These are phyloP conservation scores for Phrynocephalus guinanensis DNA, from an alignment of 2,797 vertebrate species.

Conservation along the genomic window DNA sequence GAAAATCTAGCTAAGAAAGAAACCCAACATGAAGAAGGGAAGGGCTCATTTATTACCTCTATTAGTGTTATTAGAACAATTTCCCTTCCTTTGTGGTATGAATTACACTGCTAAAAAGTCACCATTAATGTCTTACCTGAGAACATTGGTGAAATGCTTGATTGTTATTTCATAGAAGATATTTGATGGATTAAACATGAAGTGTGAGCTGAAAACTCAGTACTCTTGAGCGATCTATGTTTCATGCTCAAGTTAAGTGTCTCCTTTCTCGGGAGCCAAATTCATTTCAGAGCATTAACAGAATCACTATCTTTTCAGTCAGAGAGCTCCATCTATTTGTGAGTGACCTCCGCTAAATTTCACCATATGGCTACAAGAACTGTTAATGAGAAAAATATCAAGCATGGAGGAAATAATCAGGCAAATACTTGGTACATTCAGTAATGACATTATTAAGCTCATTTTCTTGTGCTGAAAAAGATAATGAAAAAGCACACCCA, in stretches of 20 bases:
- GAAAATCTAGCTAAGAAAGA: too few species aligned
- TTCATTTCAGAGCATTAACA: constrained; percentile 36
- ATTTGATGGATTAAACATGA: constrained; percentile 57
- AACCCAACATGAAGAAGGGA: background rate
- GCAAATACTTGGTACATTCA: constrained; percentile 37
- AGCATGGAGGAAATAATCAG: constrained; percentile 25
- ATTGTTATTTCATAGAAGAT: constrained; percentile 56
- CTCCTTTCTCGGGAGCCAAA: constrained; percentile 42
- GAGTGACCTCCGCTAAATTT: constrained; percentile 19
- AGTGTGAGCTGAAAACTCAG: constrained; percentile 55
- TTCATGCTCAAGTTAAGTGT: constrained; percentile 39
- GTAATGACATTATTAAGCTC: constrained; percentile 36
- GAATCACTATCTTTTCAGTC: constrained; percentile 12
- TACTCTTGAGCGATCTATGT: constrained; percentile 54
- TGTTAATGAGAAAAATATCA: constrained; percentile 55
- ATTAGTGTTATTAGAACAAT: background rate
- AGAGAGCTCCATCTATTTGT: constrained; percentile 20
- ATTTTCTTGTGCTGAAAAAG: constrained; percentile 57
- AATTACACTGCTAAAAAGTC: background rate
- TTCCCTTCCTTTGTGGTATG: too few species aligned
- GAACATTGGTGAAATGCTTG: constrained; percentile 54
- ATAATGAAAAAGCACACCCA: constrained; percentile 43
- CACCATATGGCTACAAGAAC: constrained; percentile 25
- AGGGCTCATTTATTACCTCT: background rate
- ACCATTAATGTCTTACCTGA: constrained; percentile 24